A percentile compares a stretch with the other conserved stretches of the same genome.
Evolutionary conservation across 2,888 invertebrate species (phyloP).

Genomic region (Odontocerum albicorne): DNA sequence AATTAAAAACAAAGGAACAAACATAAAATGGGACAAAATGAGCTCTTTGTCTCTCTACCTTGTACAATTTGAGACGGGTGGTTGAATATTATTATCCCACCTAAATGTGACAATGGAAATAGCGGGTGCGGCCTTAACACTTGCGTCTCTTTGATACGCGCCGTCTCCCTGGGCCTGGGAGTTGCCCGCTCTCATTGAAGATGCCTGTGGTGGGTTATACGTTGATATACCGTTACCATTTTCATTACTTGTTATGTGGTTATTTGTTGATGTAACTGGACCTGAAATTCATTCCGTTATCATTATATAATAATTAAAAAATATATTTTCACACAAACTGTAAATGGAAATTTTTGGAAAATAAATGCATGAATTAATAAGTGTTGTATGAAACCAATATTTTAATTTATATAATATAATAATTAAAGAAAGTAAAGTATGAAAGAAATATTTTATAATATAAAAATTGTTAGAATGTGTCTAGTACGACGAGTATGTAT

Average conservation of each 20-base stretch:
- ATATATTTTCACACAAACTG: too few species aligned
- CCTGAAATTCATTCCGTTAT: conserved; percentile 15
- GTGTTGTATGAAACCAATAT: too few species aligned
- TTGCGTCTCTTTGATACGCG: conserved; percentile 51
- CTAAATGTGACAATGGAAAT: conserved; percentile 92
- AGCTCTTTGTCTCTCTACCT: conserved; percentile 69
- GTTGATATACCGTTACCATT: conserved; percentile 46
- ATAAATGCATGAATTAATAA: too few species aligned
- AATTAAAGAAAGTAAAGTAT: too few species aligned
- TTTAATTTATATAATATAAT: too few species aligned
- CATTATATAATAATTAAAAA: neutral
- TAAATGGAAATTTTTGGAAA: too few species aligned
- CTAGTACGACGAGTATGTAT: too few species aligned
- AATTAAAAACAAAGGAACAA: conserved; percentile 38
- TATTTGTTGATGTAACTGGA: conserved; percentile 11
- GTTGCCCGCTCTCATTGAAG: neutral
- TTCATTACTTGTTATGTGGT: conserved; percentile 44
- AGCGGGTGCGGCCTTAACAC: conserved; percentile 59
- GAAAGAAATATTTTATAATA: too few species aligned
- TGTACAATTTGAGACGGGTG: conserved; percentile 56
- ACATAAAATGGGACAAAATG: conserved; percentile 40
- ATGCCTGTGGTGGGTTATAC: conserved; percentile 1
- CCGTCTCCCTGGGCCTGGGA: conserved; percentile 37
- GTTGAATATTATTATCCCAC: conserved; percentile 70
- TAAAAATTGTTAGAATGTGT: too few species aligned